Conservation (phyloP, 2,888 invertebrate genomes). For the Cryptocephalus moraei region DNA sequence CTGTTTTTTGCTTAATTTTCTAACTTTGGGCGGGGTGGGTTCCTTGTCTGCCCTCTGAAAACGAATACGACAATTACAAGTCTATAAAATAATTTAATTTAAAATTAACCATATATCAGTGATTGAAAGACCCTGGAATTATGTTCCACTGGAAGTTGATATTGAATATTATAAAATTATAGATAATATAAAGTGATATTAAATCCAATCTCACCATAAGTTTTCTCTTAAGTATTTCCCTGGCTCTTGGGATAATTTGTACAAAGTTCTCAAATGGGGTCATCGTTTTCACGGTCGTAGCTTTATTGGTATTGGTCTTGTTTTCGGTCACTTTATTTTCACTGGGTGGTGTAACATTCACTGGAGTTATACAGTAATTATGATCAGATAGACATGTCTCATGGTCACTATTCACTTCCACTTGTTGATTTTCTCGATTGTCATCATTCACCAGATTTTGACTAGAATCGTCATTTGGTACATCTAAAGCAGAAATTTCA, state of each 20-base stretch:
- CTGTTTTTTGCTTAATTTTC: slow-evolving; percentile 7
- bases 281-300: not conserved
- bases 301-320: not conserved
- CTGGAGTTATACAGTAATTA: slow-evolving; percentile 7
- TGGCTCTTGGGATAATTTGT: too few species aligned
- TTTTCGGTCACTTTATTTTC: not conserved
- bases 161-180: not conserved
- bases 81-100: not conserved
- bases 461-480: not conserved
- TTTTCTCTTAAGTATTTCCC: not conserved
- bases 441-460: not conserved
- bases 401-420: not conserved
- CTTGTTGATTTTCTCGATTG: not conserved
- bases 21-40: slow-evolving; percentile 13
- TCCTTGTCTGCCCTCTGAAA: not conserved
- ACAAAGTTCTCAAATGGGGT: too few species aligned
- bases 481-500: not conserved
- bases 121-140: not conserved
- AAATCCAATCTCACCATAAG: not conserved
- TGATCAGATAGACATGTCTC: slow-evolving; percentile 9
- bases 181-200: not conserved
- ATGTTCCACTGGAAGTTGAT: not conserved
- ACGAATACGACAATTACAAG: not conserved
- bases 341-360: not conserved
- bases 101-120: not conserved